Base-by-base conservation (phyloP, 2,888 invertebrate species). In the Pegoplata infirma region DNA sequence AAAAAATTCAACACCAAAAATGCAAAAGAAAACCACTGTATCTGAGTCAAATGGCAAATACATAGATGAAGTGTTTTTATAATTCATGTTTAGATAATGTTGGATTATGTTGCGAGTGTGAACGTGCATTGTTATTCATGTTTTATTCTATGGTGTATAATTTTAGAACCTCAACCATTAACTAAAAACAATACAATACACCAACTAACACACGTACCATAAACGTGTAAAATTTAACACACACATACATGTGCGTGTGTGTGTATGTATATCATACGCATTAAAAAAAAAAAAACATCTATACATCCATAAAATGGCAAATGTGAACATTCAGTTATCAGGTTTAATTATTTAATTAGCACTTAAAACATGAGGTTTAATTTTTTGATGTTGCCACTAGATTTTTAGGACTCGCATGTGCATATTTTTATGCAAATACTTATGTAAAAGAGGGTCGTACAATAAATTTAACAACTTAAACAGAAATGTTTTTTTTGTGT, bases 91-190 rank as follows among this genome's bases (percentile, higher is more conserved):
- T n/a, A 12, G n/a, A n/a, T 40, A 5, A 12, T 40, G 36, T 40
- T 40, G 14, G n/a, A n/a, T n/a, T n/a, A n/a, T 40, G n/a, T 40
- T 32, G 8, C 10, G 10, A 5, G 10, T 12, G 36, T 40, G n/a
- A 12, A 40, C 36, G 36, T 40, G 56, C 21, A 55, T n/a, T 55
- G 23, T 58, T 49, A 68, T 58, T 58, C n/a, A 17, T 17, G 17
- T 59, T 67, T 19, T 28, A 67, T 67, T 56, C 44, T 19, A 55
- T 55, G 40, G n/a, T 25, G 49, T 58, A 51, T 69, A 69, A 69
- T 69, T 69, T 58, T 36, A 51, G 23, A 69, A 40, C 40, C 58
- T 51, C 49, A 49, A 59, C 16, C 58, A 44, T 59, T 58, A 47
- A 36, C 36, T 49, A 59, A 59, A 40, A 69, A 69, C 36, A 40